These are phyloP conservation scores for Chromoteleia sp. DNA, from an alignment of 2,888 invertebrate genomes.

Conservation along the genomic window DNA sequence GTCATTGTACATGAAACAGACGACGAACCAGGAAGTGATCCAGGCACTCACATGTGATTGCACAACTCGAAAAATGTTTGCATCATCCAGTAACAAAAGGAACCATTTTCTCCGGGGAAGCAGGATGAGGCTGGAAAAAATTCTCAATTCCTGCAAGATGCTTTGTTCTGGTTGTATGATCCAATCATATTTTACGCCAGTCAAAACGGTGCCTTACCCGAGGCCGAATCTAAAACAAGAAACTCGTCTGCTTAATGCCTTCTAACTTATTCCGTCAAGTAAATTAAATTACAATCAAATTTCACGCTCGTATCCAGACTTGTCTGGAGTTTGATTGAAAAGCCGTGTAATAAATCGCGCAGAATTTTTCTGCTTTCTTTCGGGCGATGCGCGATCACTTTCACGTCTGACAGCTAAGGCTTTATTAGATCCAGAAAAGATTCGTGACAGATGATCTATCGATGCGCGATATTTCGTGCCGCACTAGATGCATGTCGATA, in stretches of 20 bases:
- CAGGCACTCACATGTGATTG: constrained; percentile 20
- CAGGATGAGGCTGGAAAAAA: constrained; percentile 9
- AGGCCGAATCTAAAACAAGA: constrained; percentile 47
- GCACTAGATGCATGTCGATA: constrained; percentile 40
- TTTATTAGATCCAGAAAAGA: constrained; percentile 48
- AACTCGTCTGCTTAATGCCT: constrained; percentile 49
- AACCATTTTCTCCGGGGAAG: constrained; percentile 24
- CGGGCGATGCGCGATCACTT: constrained; percentile 37
- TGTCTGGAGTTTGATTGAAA: constrained; percentile 25
- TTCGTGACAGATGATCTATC: constrained; percentile 40
- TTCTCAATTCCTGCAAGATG: constrained; percentile 9
- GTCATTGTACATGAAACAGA: not conserved
- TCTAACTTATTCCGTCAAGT: constrained; percentile 46
- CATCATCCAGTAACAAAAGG: constrained; percentile 43
- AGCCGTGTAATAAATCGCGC: constrained; percentile 39
- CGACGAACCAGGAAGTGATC: constrained; percentile 35
- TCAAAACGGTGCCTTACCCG: constrained; percentile 50
- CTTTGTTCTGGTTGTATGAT: constrained; percentile 55
- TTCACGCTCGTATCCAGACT: constrained; percentile 7
- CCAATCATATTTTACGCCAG: constrained; percentile 69
- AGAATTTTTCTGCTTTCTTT: constrained; percentile 21
- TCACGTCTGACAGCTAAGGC: constrained; percentile 38
- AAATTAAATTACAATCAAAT: constrained; percentile 61
- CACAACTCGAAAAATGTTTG: constrained; percentile 23
- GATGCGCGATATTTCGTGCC: constrained; percentile 38